Conservation (phyloP, 2,888 invertebrate genomes). For the Ichneumoninae sp. region DNA sequence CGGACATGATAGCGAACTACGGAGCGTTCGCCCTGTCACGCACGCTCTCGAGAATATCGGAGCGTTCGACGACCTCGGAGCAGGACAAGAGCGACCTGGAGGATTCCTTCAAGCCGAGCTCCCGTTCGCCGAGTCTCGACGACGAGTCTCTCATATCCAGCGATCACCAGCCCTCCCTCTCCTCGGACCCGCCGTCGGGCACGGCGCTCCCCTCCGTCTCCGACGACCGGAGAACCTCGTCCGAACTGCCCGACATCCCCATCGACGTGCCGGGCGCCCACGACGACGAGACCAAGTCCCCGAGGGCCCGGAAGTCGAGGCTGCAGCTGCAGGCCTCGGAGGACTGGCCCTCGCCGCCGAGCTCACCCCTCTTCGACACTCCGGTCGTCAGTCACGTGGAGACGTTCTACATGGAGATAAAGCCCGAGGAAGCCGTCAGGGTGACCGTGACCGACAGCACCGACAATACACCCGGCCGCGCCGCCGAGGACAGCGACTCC, state of each 20-base stretch:
- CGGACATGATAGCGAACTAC: constrained; percentile 90
- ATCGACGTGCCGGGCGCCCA: constrained; percentile 88
- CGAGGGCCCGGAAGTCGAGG: constrained; percentile 74
- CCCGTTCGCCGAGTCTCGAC: constrained; percentile 93
- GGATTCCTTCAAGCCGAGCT: constrained; percentile 94
- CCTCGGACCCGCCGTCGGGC: constrained; percentile 91
- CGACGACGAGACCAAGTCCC: constrained; percentile 84
- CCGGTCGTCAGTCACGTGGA: constrained; percentile 91
- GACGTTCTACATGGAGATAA: constrained; percentile 91
- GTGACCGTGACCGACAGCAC: constrained; percentile 91
- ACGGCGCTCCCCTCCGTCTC: constrained; percentile 86
- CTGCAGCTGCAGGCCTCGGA: constrained; percentile 88
- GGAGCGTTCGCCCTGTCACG: constrained; percentile 91
- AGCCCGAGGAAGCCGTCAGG: constrained; percentile 91
- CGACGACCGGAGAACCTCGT: constrained; percentile 92
- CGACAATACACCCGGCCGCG: constrained; percentile 86
- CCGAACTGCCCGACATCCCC: constrained; percentile 94
- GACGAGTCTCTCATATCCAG: constrained; percentile 94
- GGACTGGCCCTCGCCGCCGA: constrained; percentile 93
- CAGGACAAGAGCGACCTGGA: constrained; percentile 93
- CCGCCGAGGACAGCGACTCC: constrained; percentile 87
- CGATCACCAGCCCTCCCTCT: constrained; percentile 93
- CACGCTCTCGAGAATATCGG: constrained; percentile 94
- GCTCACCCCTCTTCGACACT: constrained; percentile 89
- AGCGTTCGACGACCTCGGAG: constrained; percentile 94